Evolutionary conservation across 1,140 invertebrate species (phyloP), one percentile per base, ranked within the genome.

Genomic region (Bombus waltoni): DNA sequence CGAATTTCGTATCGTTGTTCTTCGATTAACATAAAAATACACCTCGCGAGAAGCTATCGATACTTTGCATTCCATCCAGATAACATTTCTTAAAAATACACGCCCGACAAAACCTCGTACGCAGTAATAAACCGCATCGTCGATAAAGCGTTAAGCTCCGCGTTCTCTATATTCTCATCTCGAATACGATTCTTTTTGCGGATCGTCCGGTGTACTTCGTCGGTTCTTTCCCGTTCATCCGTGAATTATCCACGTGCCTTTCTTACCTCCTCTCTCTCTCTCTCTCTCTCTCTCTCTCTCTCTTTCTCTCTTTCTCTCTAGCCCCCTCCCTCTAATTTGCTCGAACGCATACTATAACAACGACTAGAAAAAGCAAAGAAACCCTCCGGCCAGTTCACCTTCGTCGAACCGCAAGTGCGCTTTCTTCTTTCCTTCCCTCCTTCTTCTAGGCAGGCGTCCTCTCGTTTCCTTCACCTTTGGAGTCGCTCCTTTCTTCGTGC

Each of bases 401-500:
- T 66, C 62, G 6, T 25, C 25, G 38, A 71, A 25, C 72, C 86
- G 59, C 87, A 84, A 88, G 87, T 72, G 85, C 65, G 59, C 68
- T 40, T 35, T 32, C 13, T n/a, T 28, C 18, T 25, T 13, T 22
- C 15, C 85, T 73, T 77, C 28, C 38, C 22, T 77, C 2, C 13
- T 53, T 71, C 66, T 32, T 28, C 35, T 38, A 28, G 4, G 8
- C 1, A 80, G 15, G 15, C 25, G 35, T 71, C 25, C 40, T 57
- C 78, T 22, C 28, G 35, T 38, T 53, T 35, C 44, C 44, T 53
- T 80, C 78, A 6, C 42, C 44, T 38, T 68, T 44, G 6, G 18
- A 32, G 47, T 47, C 79, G 68, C 74, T 82, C 85, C 74, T 87
- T 87, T 83, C 85, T 83, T 71, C 66, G 66, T 83, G 83, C 87